Percentiles rank a stretch among this genome's conserved stretches.
These are phyloP conservation scores for Lasioglossum baleicum DNA, from an alignment of 1,140 invertebrate species.

Conservation along the genomic window DNA sequence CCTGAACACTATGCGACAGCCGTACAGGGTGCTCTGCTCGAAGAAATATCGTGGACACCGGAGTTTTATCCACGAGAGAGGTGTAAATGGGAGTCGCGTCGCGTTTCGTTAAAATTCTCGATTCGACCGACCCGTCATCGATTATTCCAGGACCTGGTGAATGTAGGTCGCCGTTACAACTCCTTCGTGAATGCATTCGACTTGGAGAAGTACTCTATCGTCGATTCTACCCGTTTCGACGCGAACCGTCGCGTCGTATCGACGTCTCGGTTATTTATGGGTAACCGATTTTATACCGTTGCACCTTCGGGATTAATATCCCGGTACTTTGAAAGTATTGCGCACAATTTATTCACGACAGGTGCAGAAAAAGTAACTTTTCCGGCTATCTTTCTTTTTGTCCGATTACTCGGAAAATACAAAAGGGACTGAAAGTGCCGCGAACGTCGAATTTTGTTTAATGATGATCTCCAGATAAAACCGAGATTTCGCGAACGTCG, in stretches of 20 bases:
- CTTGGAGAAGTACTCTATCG: background rate
- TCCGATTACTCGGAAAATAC: too few relatives aligned
- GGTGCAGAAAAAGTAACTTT: too few relatives aligned
- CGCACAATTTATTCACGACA: background rate
- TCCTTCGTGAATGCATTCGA: constrained; percentile 6
- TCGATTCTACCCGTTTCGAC: background rate
- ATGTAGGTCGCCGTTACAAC: background rate
- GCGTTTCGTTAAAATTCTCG: background rate
- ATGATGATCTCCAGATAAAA: too few relatives aligned
- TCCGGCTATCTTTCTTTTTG: too few relatives aligned
- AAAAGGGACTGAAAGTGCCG: too few relatives aligned
- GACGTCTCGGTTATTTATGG: background rate
- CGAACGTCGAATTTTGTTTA: too few relatives aligned
- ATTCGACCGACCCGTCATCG: constrained; percentile 10
- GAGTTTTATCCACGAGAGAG: too few relatives aligned
- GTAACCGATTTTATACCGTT: background rate
- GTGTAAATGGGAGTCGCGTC: too few relatives aligned
- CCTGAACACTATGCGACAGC: too few relatives aligned
- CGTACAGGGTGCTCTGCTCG: too few relatives aligned
- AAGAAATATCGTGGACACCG: too few relatives aligned
- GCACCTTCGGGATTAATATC: background rate
- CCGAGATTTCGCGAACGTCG: too few relatives aligned
- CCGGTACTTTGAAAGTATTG: background rate
- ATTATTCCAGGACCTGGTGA: background rate
- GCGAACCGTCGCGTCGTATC: background rate